A percentile compares a stretch with the other conserved stretches of the same genome.
Conservation (phyloP, 2,797 vertebrate species). For the Sparus aurata region DNA sequence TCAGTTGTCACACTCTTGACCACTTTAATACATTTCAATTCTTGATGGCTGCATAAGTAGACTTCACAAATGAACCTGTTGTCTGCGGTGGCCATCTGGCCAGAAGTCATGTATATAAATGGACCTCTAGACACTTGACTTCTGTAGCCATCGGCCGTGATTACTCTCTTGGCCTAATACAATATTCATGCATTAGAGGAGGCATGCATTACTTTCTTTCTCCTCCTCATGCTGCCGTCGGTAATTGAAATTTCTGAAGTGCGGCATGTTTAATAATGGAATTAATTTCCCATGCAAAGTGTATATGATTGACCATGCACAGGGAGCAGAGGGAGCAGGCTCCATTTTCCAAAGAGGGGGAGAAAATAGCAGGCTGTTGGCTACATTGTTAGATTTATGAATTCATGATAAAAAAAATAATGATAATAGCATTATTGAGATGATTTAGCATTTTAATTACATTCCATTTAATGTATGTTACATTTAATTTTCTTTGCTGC, state of each 20-base stretch:
- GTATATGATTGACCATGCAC: slow-evolving; percentile 84
- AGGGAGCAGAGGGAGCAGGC: slow-evolving; percentile 54
- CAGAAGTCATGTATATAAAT: slow-evolving; percentile 82
- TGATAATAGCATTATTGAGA: slow-evolving; percentile 47
- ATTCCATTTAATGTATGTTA: slow-evolving; percentile 33
- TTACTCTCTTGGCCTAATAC: slow-evolving; percentile 82
- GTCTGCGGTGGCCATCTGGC: slow-evolving; percentile 82
- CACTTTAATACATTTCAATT: slow-evolving; percentile 68
- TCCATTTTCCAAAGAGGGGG: slow-evolving; percentile 53
- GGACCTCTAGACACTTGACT: slow-evolving; percentile 81
- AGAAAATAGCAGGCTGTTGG: slow-evolving; percentile 59
- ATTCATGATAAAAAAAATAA: slow-evolving; percentile 44
- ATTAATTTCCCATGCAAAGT: slow-evolving; percentile 89
- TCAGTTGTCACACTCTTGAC: slow-evolving; percentile 61
- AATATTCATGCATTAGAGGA: slow-evolving; percentile 85
- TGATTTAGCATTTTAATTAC: slow-evolving; percentile 55
- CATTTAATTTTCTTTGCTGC: slow-evolving; percentile 22
- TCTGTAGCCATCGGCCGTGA: slow-evolving; percentile 75
- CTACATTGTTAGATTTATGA: slow-evolving; percentile 62
- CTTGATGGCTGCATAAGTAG: slow-evolving; percentile 78
- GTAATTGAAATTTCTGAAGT: slow-evolving; percentile 90
- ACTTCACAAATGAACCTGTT: slow-evolving; percentile 78
- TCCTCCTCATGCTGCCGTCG: slow-evolving; percentile 73
- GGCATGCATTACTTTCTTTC: slow-evolving; percentile 75
- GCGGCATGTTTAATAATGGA: slow-evolving; percentile 89